Percentiles rank a stretch among this genome's conserved stretches.
phyloP scores from a whole-genome alignment of 2,113 vertebrate genomes.

The Solea solea region DNA sequence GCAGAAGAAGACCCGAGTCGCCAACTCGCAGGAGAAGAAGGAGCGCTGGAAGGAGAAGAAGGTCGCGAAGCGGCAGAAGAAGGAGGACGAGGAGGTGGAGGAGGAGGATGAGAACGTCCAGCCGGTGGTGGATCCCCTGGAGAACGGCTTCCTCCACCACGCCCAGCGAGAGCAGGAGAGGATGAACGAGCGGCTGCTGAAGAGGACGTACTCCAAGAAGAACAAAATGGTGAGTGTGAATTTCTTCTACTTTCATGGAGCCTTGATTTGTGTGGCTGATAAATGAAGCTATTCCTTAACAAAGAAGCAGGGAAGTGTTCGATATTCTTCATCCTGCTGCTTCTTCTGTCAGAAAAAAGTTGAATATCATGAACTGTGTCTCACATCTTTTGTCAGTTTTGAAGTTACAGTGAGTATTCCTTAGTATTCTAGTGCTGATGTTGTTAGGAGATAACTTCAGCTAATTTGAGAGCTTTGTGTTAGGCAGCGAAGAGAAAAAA shows the following conservation, averaged over 20 bases:
- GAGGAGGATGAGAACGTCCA: slow-evolving; percentile 88
- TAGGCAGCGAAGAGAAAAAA: slow-evolving; percentile 9
- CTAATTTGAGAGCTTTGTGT: background rate
- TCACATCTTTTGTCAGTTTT: background rate
- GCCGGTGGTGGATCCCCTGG: slow-evolving; percentile 82
- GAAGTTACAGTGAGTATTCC: slow-evolving; percentile 4
- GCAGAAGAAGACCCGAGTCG: slow-evolving; percentile 87
- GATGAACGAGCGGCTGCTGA: slow-evolving; percentile 88
- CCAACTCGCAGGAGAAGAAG: slow-evolving; percentile 91
- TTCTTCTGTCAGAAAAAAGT: background rate
- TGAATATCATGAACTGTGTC: background rate
- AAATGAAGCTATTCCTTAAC: background rate
- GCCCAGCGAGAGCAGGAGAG: slow-evolving; percentile 88
- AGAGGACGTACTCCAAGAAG: slow-evolving; percentile 91
- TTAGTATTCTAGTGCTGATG: slow-evolving; percentile 2
- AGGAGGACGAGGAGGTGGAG: slow-evolving; percentile 82
- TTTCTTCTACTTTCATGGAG: background rate
- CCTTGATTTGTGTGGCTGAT: background rate
- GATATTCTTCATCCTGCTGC: background rate
- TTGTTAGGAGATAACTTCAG: slow-evolving; percentile 10
- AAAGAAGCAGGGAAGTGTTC: no score
- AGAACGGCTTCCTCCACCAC: slow-evolving; percentile 89
- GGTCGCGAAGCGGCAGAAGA: slow-evolving; percentile 84
- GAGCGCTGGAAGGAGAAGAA: slow-evolving; percentile 84
- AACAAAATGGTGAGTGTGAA: slow-evolving; percentile 88